Evolutionary conservation across 2,113 vertebrate species (phyloP), one percentile per base, ranked within the genome.

Genomic region (Nothobranchius furzeri): DNA sequence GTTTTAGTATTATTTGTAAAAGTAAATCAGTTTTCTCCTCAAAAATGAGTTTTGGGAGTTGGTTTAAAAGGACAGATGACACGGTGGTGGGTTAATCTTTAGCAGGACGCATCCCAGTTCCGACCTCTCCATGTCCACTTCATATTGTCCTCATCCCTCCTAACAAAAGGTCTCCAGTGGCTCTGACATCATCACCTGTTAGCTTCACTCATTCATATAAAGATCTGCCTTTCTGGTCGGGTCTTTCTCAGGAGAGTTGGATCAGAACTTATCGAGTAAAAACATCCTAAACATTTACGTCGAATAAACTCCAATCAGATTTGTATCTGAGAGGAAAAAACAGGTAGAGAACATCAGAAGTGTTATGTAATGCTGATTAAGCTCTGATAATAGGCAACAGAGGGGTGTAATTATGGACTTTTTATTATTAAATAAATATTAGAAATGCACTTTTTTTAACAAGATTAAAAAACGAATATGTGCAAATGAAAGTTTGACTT

Each of bases 141-240:
- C 79, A 67, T 74, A 87, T 89, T 91, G 87, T 91, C 85, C 88
- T 85, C 88, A 85, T 88, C 83, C 86, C 53, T 9, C 14, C 76
- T 61, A 68, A 91, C 89, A 92, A 89, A 85, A 64, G 87, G 76
- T 79, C 83, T 84, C 90, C 85, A 79, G 81, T 52, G 24, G 77
- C 68, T 87, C 61, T 89, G 89, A 91, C 90, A 92, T 90, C 85
- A 88, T 92, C 89, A 89, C 90, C 89, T 86, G 85, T 89, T 90
- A 82, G 81, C 78, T 13, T 53, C 68, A 69, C 85, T 88, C 78
- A 84, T 84, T 75, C 85, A 85, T 89, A 88, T 90, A 80, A 89
- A 90, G 85, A 87, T 76, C 50, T 59, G 63, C 67, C 67, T 11
- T 17, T 49, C 71, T 60, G 30, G 12, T 53, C 60, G 25, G 25